Evolutionary conservation across 1,140 invertebrate species (phyloP), one percentile per base, ranked within the genome.

Genomic region (Lepidurus apus): DNA sequence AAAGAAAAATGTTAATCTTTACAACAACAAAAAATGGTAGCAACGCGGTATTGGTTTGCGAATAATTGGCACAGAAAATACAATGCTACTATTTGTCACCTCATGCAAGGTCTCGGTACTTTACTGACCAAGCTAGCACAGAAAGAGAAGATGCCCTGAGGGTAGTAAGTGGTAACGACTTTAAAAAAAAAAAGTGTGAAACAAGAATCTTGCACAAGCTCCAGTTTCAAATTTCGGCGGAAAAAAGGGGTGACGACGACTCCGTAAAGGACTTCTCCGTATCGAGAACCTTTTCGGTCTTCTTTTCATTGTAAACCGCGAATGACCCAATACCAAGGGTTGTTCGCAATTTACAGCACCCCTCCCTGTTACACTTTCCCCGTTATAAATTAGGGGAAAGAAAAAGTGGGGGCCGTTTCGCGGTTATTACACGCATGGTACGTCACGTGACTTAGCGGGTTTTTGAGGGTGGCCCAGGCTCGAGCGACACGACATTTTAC

Each of bases 361-460:
- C 21, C 21, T n/a, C 53, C 53, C 17, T 21, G 17, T 65, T 65
- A 7, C 21, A 21, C 53, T n/a, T 9, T 13, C 53, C 53, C 21
- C 21, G 7, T 21, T 7, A 6, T 65, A n/a, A 65, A 65, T 7
- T 65, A n/a, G 17, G 17, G 5, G 7, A 65, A 21, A 65, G 21
- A 65, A 13, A 65, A 65, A 65, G 17, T 65, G n/a, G n/a, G 53
- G 7, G 53, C 17, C 53, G 53, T 65, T 65, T 65, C 53, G 21
- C 21, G 53, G 53, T 17, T 13, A 65, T 65, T 65, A 65, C 53
- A 65, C 53, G 53, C 53, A 65, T 65, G 53, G 53, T 65, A 17
- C 17, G 53, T 65, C 53, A 65, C 53, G 53, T 65, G 53, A 65
- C 53, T 65, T 65, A 5, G n/a, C 4, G 53, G 53, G 53, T 11